These are phyloP conservation scores for Margaritifera margaritifera DNA, from an alignment of 2,888 invertebrate species.

Conservation along the genomic window DNA sequence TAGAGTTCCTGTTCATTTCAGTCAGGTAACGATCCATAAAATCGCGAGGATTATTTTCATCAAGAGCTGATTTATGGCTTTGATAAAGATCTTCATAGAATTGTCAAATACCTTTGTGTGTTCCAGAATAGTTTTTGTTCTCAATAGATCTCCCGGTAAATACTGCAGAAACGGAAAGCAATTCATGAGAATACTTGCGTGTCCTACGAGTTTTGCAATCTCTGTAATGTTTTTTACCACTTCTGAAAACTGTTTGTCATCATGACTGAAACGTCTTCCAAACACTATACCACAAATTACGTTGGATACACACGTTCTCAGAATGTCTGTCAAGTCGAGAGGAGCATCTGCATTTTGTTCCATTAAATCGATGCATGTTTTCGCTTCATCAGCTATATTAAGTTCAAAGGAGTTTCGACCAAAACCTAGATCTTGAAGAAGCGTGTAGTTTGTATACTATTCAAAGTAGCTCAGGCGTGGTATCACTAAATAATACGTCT, in stretches of 20 bases:
- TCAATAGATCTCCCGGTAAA: slow-evolving; percentile 11
- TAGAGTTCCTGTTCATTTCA: too few species aligned
- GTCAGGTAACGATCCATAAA: too few species aligned
- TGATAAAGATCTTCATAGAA: neutral
- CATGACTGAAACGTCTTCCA: slow-evolving; percentile 15
- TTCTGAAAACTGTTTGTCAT: slow-evolving; percentile 1
- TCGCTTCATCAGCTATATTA: neutral
- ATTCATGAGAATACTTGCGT: slow-evolving; percentile 1
- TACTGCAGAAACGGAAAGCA: slow-evolving; percentile 3
- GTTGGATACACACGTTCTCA: slow-evolving; percentile 15
- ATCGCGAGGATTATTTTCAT: too few species aligned
- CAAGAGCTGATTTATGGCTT: too few species aligned
- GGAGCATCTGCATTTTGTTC: slow-evolving; percentile 2
- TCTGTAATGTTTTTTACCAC: neutral
- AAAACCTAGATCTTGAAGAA: slow-evolving; percentile 7
- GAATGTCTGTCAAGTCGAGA: neutral
- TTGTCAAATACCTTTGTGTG: neutral
- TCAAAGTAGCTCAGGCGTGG: too few species aligned
- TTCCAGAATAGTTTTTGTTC: neutral
- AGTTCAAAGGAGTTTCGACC: slow-evolving; percentile 8
- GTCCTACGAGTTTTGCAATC: neutral
- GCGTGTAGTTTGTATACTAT: too few species aligned
- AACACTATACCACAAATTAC: slow-evolving; percentile 24
- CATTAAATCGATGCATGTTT: neutral
- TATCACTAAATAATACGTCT: too few species aligned